phyloP scores from a whole-genome alignment of 2,888 invertebrate genomes.

The Deladenus siricidicola region DNA sequence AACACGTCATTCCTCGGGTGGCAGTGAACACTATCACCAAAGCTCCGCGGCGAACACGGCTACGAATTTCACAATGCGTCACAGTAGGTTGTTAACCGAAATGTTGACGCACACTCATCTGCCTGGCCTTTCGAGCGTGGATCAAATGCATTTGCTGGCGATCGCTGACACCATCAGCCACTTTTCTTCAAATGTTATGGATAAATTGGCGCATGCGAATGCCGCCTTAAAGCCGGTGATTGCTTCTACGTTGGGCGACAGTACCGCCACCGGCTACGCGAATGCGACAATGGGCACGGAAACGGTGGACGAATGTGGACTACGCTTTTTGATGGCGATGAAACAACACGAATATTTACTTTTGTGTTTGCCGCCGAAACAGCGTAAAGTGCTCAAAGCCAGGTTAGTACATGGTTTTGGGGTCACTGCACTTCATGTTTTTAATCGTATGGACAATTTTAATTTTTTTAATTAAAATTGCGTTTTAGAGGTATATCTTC shows the following conservation, averaged over 20 bases:
- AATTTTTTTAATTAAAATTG: too few relatives aligned
- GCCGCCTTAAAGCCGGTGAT: slow-evolving; percentile 57
- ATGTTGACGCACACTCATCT: slow-evolving; percentile 72
- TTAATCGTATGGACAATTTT: too few relatives aligned
- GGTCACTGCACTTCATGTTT: too few relatives aligned
- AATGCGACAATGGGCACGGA: slow-evolving; percentile 45
- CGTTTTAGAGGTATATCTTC: slow-evolving; percentile 44
- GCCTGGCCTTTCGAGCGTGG: slow-evolving; percentile 71
- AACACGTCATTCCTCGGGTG: slow-evolving; percentile 30
- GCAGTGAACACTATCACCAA: slow-evolving; percentile 22
- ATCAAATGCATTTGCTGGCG: slow-evolving; percentile 99
- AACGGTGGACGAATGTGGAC: slow-evolving; percentile 83
- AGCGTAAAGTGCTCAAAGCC: slow-evolving; percentile 62
- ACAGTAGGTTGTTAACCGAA: slow-evolving; percentile 67
- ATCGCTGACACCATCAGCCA: slow-evolving; percentile 81
- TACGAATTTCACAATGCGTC: slow-evolving; percentile 35
- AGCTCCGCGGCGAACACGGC: slow-evolving; percentile 9
- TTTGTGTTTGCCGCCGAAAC: slow-evolving; percentile 80
- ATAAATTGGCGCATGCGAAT: slow-evolving; percentile 55
- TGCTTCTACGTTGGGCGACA: slow-evolving; percentile 38
- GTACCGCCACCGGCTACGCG: slow-evolving; percentile 37
- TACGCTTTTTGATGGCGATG: slow-evolving; percentile 86
- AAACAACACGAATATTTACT: slow-evolving; percentile 91
- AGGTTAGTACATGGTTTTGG: slow-evolving; percentile 8
- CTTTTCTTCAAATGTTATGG: slow-evolving; percentile 55